Evolutionary conservation across 1,140 invertebrate species (phyloP).

Genomic region (Apis florea): DNA sequence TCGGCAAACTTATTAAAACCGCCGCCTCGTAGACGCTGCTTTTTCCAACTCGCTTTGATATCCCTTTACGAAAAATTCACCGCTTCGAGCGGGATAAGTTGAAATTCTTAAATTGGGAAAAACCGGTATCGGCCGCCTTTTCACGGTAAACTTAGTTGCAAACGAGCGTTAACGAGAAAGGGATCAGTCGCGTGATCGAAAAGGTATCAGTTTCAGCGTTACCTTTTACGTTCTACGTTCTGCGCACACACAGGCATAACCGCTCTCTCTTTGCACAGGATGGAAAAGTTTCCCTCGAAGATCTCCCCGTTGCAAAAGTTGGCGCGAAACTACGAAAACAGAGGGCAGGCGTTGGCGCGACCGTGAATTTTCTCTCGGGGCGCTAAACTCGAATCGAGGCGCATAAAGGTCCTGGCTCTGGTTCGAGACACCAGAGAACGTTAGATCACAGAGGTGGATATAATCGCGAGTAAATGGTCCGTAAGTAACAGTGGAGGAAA

Average conservation of each 20-base stretch:
- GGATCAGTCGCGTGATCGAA: not conserved
- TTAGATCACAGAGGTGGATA: constrained; percentile 60
- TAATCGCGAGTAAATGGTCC: constrained; percentile 68
- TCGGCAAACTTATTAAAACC: constrained; percentile 49
- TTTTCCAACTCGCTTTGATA: not conserved
- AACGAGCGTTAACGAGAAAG: constrained; percentile 37
- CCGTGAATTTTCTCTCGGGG: constrained; percentile 11
- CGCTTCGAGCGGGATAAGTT: constrained; percentile 5
- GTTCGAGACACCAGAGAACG: constrained; percentile 46
- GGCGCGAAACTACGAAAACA: not conserved
- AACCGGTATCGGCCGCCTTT: not conserved
- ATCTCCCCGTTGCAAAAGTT: constrained; percentile 16
- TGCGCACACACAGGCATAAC: not conserved
- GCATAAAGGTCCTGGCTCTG: constrained; percentile 14
- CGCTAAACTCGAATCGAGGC: constrained; percentile 31
- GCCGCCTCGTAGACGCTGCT: not conserved
- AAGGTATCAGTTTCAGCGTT: not conserved
- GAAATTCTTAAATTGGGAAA: constrained; percentile 2
- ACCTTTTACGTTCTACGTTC: not conserved
- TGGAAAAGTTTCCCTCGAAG: constrained; percentile 38
- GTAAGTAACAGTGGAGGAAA: constrained; percentile 66
- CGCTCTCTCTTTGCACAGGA: constrained; percentile 14
- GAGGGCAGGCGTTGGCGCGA: not conserved
- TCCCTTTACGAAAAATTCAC: not conserved
- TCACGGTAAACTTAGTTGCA: not conserved